A percentile compares a stretch with the other conserved stretches of the same genome.
These are phyloP conservation scores for Ceyx melanurus DNA, from an alignment of 2,113 vertebrate genomes.

Conservation along the genomic window DNA sequence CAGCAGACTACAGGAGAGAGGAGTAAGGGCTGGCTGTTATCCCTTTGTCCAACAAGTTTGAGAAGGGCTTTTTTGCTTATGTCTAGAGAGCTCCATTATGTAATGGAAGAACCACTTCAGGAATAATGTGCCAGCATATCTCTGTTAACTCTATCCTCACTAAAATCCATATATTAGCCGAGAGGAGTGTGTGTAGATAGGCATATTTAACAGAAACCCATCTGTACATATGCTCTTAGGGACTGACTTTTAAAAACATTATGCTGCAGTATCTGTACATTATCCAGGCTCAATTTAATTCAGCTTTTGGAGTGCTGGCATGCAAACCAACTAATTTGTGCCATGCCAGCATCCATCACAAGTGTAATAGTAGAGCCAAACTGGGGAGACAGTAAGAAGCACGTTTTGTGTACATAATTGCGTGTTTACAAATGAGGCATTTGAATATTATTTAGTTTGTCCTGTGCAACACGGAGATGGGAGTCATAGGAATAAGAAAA, in stretches of 20 bases:
- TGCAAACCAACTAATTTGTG: neutral
- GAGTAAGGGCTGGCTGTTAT: neutral
- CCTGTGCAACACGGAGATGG: neutral
- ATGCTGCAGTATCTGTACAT: constrained; percentile 26
- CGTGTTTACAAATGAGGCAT: constrained; percentile 63
- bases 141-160: neutral
- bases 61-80: neutral
- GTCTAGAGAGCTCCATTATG: neutral
- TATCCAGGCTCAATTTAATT: constrained; percentile 29
- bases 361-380: constrained; percentile 33
- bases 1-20: neutral
- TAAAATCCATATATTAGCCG: neutral
- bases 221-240: neutral
- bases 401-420: constrained; percentile 36
- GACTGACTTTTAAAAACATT: constrained; percentile 5
- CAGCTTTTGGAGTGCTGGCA: constrained; percentile 22
- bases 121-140: neutral
- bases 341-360: constrained; percentile 28
- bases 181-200: neutral
- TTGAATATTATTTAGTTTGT: constrained; percentile 48
- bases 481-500: constrained; percentile 58
- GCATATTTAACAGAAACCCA: neutral
- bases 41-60: neutral
- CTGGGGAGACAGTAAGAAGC: constrained; percentile 30
- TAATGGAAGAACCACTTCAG: neutral